Base-by-base conservation (phyloP, 2,888 invertebrate species). In the Monopis laevigella region DNA sequence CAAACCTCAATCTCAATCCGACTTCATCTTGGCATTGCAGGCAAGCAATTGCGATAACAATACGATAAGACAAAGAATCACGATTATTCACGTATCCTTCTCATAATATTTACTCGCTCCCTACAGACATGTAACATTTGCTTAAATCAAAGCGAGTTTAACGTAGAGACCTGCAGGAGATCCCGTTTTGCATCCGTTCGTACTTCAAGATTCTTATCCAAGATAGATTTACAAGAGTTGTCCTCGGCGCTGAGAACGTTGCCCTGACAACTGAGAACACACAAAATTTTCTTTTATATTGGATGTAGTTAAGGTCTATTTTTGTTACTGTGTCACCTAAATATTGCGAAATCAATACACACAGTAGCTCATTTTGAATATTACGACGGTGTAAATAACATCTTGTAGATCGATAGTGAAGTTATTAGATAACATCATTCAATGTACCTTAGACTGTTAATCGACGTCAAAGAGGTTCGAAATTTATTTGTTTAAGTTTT, bases 181-280 rank as follows among this genome's bases (percentile, higher is more conserved):
- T 70, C 70, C 69, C 67, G 72, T 75, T 81, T 74, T 71, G 75
- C 81, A 80, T 81, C 73, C 78, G 78, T 75, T 64, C 69, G 70
- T 75, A 74, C 66, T 75, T 80, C 80, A 80, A 81, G 82, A 82
- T 82, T 58, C 63, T 70, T 75, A 81, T 81, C 81, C 52, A 59
- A 66, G 67, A 65, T 66, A 68, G 72, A 81, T 82, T 82, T 81
- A 81, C 80, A 78, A 77, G 80, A 65, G 62, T 64, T 65, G 69
- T 74, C 72, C 50, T 51, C 61, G 62, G n/a, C 62, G 58, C 61
- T 52, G 62, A 60, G 62, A 61, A 36, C 36, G 36, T 21, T 36
- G 36, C 36, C 36, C 36, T 63, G 62, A 59, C 40, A 39, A 62
- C 58, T 60, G 56, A 10, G 19, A 11, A 21, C 36, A 21, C 58